Percentiles rank a stretch among this genome's conserved stretches.
These are phyloP conservation scores for Dasysyrphus albostriatus DNA, from an alignment of 2,888 invertebrate species.

Conservation along the genomic window DNA sequence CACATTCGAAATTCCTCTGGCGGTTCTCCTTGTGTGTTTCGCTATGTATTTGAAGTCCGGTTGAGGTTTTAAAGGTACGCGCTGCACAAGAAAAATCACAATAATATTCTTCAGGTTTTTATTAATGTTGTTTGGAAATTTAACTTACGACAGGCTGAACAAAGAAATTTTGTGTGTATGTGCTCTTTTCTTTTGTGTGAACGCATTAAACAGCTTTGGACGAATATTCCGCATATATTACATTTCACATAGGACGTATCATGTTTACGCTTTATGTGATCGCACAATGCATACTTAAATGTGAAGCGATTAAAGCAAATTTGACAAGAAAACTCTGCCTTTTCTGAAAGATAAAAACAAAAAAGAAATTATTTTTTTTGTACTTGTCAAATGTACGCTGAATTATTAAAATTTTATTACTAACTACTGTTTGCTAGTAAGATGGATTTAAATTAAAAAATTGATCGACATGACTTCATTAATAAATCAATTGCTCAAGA, in stretches of 20 bases:
- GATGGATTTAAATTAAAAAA: no score
- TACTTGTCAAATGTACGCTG: no score
- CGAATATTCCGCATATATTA: constrained; percentile 34
- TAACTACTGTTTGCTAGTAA: no score
- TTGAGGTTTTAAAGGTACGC: constrained; percentile 74
- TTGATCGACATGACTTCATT: no score
- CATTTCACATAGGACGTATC: constrained; percentile 37
- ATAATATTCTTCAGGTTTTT: not conserved
- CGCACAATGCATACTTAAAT: constrained; percentile 8
- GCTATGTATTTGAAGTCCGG: constrained; percentile 72
- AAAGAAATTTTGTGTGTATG: constrained; percentile 58
- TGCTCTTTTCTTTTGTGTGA: constrained; percentile 55
- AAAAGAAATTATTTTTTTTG: not conserved
- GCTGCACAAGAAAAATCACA: constrained; percentile 51
- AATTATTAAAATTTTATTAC: no score
- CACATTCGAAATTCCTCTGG: constrained; percentile 74
- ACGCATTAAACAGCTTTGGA: constrained; percentile 41
- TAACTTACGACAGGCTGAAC: constrained; percentile 77
- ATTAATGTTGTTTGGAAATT: not conserved
- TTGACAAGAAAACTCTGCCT: constrained; percentile 20
- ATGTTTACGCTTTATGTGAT: constrained; percentile 48
- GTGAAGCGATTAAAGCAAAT: constrained; percentile 47
- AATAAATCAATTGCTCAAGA: no score
- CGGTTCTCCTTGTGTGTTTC: constrained; percentile 74
- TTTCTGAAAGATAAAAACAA: constrained; percentile 12